These are phyloP conservation scores for Limanda limanda DNA, from an alignment of 2,113 vertebrate species.

Conservation along the genomic window DNA sequence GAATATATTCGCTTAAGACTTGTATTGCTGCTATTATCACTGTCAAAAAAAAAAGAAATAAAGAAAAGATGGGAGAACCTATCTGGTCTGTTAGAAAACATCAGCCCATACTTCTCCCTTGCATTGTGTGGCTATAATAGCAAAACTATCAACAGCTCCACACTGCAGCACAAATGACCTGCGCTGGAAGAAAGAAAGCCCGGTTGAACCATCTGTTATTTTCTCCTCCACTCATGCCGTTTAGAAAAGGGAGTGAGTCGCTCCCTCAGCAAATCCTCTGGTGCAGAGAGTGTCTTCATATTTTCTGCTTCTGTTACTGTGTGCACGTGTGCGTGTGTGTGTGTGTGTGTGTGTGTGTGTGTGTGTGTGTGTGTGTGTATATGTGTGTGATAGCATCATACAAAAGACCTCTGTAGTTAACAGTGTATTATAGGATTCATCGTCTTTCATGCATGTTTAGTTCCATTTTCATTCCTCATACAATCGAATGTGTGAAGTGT, in stretches of 20 bases:
- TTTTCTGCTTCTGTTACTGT: background rate
- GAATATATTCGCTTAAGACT: background rate
- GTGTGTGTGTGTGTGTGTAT: background rate
- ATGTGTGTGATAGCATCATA: background rate
- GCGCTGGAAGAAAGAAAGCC: conserved; percentile 16
- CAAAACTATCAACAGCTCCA: conserved; percentile 21
- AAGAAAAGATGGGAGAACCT: conserved; percentile 2
- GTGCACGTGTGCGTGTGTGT: background rate
- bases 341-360: background rate
- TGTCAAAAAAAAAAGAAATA: background rate
- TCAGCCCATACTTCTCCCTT: background rate
- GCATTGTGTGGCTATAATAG: conserved; percentile 25
- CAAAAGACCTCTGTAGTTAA: background rate
- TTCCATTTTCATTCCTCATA: too few species aligned
- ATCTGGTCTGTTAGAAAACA: conserved; percentile 16
- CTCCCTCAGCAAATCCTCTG: conserved; percentile 22
- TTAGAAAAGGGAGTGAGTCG: background rate
- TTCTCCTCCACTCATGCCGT: conserved; percentile 2
- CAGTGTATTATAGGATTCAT: too few species aligned
- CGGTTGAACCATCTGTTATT: conserved; percentile 18
- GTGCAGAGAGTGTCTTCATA: background rate
- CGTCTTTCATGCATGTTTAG: too few species aligned
- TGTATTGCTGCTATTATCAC: background rate
- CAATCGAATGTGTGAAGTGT: too few species aligned
- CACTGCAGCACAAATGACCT: conserved; percentile 18